Percentiles rank a stretch among this genome's conserved stretches.
Conservation (phyloP, 2,888 invertebrate species). For the Eudemis profundana region DNA sequence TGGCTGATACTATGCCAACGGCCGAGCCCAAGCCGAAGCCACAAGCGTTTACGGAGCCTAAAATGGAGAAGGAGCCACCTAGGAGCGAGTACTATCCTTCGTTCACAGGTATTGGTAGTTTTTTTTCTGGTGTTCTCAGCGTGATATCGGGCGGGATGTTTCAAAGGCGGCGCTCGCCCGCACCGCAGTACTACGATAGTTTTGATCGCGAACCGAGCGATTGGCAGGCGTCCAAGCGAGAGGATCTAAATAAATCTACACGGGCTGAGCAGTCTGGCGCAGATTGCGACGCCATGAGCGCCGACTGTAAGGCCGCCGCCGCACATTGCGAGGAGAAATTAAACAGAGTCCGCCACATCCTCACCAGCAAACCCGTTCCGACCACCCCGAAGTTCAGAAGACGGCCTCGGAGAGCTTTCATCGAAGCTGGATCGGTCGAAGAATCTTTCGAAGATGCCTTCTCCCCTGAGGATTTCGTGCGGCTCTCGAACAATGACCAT, state of each 20-base stretch:
- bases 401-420: constrained; percentile 62
- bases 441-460: constrained; percentile 75
- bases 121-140: constrained; percentile 71
- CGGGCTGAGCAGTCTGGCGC: constrained; percentile 25
- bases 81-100: constrained; percentile 55
- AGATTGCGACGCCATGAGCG: constrained; percentile 54
- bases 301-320: constrained; percentile 62
- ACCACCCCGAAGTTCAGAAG: constrained; percentile 53
- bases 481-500: constrained; percentile 57
- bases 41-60: constrained; percentile 42
- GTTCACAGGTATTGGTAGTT: constrained; percentile 64
- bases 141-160: constrained; percentile 69
- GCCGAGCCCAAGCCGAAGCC: constrained; percentile 46
- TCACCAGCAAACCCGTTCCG: constrained; percentile 56
- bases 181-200: constrained; percentile 61
- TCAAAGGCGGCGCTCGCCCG: constrained; percentile 59
- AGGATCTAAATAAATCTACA: constrained; percentile 40
- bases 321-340: constrained; percentile 71
- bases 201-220: constrained; percentile 53
- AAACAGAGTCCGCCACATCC: constrained; percentile 63
- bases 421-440: constrained; percentile 65
- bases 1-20: constrained; percentile 69
- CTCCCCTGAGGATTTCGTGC: constrained; percentile 66
- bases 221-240: constrained; percentile 39
- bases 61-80: constrained; percentile 46